phyloP scores from a whole-genome alignment of 1,140 invertebrate genomes.

The Pogonomyrmex californicus region DNA sequence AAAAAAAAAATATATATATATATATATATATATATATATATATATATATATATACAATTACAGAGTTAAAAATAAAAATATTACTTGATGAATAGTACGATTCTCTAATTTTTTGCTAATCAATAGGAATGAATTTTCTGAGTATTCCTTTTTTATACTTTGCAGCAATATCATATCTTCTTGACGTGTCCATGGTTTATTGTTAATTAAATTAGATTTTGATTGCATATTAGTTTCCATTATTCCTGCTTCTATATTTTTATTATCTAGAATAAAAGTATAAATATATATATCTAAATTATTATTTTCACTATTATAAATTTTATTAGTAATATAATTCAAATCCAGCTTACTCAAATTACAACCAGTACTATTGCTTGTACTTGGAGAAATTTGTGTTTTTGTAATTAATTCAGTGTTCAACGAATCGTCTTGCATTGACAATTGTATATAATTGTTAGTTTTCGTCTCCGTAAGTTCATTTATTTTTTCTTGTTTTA shows the following conservation, averaged over 20 bases:
- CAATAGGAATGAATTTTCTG: constrained; percentile 78
- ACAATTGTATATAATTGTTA: constrained; percentile 26
- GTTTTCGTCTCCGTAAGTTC: constrained; percentile 32
- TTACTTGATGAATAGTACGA: constrained; percentile 81
- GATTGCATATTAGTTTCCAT: constrained; percentile 59
- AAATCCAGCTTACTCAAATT: constrained; percentile 70
- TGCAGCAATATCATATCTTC: constrained; percentile 84
- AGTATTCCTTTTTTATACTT: constrained; percentile 84
- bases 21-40: neutral
- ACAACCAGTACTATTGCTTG: constrained; percentile 38
- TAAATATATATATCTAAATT: neutral
- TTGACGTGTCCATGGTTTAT: constrained; percentile 83
- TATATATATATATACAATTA: constrained; percentile 7
- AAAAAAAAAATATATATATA: too few relatives aligned
- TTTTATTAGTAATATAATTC: constrained; percentile 6
- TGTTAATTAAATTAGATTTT: constrained; percentile 58
- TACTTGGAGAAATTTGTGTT: neutral
- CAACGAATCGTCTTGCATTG: constrained; percentile 55
- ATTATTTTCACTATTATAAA: neutral
- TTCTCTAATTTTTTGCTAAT: constrained; percentile 81
- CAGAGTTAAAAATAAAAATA: constrained; percentile 35
- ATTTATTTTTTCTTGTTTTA: constrained; percentile 3
- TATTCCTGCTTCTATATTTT: constrained; percentile 8
- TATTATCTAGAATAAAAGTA: neutral
- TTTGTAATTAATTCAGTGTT: constrained; percentile 23